phyloP scores from a whole-genome alignment of 23 tunicate species.

The Halocynthia roretzi region DNA sequence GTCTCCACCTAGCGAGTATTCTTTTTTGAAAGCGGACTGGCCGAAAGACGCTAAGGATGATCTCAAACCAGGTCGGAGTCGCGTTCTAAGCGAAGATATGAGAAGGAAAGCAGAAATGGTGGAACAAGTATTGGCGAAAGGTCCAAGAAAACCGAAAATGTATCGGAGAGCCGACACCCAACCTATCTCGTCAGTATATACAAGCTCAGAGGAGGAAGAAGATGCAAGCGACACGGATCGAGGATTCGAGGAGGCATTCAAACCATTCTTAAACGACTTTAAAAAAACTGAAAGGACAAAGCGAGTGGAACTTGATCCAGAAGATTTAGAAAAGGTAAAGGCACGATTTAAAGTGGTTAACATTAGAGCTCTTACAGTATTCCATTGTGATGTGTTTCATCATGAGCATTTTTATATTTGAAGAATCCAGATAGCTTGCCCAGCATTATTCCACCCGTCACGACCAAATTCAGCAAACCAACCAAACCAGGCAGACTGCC shows the following conservation, averaged over 20 bases:
- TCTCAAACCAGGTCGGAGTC: conserved; percentile 1
- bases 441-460: conserved; percentile 20
- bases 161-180: conserved; percentile 37
- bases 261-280: not conserved
- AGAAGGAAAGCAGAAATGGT: conserved; percentile 40
- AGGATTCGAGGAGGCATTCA: not conserved
- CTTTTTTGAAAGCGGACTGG: too few species aligned
- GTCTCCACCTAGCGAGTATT: too few species aligned
- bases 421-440: conserved; percentile 4
- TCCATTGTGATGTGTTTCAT: not conserved
- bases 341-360: too few species aligned
- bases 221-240: conserved; percentile 5
- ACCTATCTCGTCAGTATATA: conserved; percentile 16
- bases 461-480: conserved; percentile 17
- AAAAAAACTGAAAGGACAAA: too few species aligned
- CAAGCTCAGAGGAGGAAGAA: conserved; percentile 12
- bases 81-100: conserved; percentile 56
- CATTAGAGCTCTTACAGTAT: too few species aligned
- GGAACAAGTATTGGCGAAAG: conserved; percentile 41
- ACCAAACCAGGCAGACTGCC: conserved; percentile 23
- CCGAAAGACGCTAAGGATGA: too few species aligned
- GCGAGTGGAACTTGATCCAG: too few species aligned
- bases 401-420: not conserved
- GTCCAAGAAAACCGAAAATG: conserved; percentile 24
- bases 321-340: too few species aligned